Conservation (phyloP, 2,113 vertebrate species). For the Vombatus ursinus region DNA sequence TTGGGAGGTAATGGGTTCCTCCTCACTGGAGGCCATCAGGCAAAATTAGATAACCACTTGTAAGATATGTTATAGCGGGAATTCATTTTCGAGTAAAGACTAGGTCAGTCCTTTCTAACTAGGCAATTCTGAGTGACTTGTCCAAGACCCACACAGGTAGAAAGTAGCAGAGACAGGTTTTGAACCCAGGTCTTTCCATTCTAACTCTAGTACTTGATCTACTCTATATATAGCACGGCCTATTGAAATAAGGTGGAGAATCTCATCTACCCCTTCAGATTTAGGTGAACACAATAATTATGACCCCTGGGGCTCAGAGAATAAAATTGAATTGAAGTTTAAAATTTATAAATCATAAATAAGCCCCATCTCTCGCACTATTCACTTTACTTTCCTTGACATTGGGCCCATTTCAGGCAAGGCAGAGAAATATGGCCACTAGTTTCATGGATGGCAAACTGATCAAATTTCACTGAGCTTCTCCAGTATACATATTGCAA, state of each 20-base stretch:
- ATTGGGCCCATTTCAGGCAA: neutral
- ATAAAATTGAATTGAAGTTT: neutral
- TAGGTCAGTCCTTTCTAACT: neutral
- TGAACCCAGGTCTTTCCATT: neutral
- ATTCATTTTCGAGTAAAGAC: neutral
- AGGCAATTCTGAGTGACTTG: neutral
- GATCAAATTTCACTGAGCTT: slow-evolving; percentile 9
- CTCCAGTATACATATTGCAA: neutral
- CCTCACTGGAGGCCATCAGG: neutral
- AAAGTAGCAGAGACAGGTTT: neutral
- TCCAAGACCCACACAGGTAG: neutral
- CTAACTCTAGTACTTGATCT: neutral
- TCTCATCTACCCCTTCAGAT: neutral
- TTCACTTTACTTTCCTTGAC: neutral
- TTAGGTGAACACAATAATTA: neutral
- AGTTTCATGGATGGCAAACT: slow-evolving; percentile 28
- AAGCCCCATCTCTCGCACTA: neutral
- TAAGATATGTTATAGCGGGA: neutral
- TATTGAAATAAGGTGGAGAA: neutral
- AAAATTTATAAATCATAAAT: neutral
- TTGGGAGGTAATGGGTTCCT: neutral
- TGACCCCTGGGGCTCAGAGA: neutral
- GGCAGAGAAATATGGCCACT: neutral
- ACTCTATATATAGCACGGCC: neutral
- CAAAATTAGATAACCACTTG: neutral